A percentile compares a stretch with the other conserved stretches of the same genome.
These are phyloP conservation scores for Cyclura pinguis DNA, from an alignment of 2,797 vertebrate genomes.

Conservation along the genomic window DNA sequence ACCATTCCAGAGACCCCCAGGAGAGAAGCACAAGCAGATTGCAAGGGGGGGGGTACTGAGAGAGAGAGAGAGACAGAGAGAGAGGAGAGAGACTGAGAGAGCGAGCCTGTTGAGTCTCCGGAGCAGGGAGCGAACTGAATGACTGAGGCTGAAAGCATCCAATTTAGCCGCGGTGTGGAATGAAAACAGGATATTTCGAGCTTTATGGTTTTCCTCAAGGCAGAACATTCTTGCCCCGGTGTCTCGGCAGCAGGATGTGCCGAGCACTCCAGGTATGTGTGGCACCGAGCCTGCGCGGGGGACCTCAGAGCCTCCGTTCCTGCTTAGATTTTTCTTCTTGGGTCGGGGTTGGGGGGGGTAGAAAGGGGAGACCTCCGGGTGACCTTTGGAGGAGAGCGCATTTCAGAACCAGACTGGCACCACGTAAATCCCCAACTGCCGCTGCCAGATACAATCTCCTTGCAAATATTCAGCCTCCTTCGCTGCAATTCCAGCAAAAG, in stretches of 20 bases:
- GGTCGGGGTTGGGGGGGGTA: background rate
- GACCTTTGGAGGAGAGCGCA: background rate
- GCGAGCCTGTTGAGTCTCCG: fast-evolving
- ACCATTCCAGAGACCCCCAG: background rate
- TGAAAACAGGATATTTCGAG: constrained; percentile 63
- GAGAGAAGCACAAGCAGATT: background rate
- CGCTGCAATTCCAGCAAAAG: background rate
- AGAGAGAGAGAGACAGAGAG: background rate
- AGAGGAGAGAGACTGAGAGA: background rate
- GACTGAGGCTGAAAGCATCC: constrained; percentile 20
- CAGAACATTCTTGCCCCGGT: constrained; percentile 44
- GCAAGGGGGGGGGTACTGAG: too few relatives aligned
- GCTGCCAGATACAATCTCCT: background rate
- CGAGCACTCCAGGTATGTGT: fast-evolving
- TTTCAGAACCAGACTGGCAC: constrained; percentile 27
- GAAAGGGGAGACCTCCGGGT: background rate
- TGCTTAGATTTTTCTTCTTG: background rate
- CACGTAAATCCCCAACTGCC: background rate
- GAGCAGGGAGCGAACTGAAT: fast-evolving
- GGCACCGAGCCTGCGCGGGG: background rate
- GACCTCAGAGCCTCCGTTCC: background rate
- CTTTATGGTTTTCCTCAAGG: constrained; percentile 54
- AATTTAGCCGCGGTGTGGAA: fast-evolving
- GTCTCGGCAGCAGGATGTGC: constrained; percentile 21
- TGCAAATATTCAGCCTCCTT: background rate